Evolutionary conservation across 2,888 invertebrate species (phyloP), one percentile per base, ranked within the genome.

Genomic region (Elmis aenea): DNA sequence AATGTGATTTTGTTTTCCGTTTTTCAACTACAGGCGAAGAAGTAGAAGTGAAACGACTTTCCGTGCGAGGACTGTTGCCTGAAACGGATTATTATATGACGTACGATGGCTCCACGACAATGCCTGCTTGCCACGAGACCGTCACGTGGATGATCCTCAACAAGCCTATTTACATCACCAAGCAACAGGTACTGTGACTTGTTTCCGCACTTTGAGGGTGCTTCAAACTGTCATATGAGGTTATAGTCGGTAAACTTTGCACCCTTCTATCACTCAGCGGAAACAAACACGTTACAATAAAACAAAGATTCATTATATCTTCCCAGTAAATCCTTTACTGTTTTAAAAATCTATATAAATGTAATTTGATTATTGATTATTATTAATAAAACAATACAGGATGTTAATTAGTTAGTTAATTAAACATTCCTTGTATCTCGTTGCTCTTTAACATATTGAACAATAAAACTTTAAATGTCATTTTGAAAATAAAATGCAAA

Each of bases 71-170:
- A 14, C 75, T 97, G 38, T 72, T 97, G 45, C 95, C 97, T 3
- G 86, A 89, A 57, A 95, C 94, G 26, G 85, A 90, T 62, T 88
- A 92, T 72, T 97, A 93, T 73, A 92, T 99, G 85, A 97, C 97
- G 33, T 99, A 96, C 69, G 94, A 96, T 60, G 97, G 96, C 29
- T 95, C 95, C 24, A 86, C 92, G 38, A 96, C 96, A 33, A 90
- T 91, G 67, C 97, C 97, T 2, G 91, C 94, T 46, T 97, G 97
- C 73, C 87, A 93, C 70, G 97, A 97, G 72, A 96, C 96, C 13
- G 95, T 96, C 70, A 95, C 95, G 58, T 97, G 97, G 97, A 77
- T 97, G 67, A 87, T 99, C 61, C 77, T 95, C 67, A 97, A 97
- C 74, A 94, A 93, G 70, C 97, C 97, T 46, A 92, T 97, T 66